Evolutionary conservation across 2,113 vertebrate genomes (phyloP), one percentile per base, ranked within the genome.

Genomic region (Nothobranchius kuhntae): DNA sequence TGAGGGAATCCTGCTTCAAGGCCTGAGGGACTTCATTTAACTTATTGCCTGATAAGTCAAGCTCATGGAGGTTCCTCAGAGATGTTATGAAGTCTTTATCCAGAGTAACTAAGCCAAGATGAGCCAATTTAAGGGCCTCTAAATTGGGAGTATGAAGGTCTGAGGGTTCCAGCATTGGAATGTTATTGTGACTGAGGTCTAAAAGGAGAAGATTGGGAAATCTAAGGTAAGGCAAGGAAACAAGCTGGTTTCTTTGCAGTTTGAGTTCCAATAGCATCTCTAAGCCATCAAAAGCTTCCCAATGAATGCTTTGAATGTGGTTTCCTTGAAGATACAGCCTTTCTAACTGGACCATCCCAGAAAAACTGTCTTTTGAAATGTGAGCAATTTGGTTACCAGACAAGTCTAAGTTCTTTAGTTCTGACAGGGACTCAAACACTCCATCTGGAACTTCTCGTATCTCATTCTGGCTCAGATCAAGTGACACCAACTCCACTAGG

Each of bases 381-480:
- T 95, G 94, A 0, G 81, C 92, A 59, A 98, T 94, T 63, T 88
- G 85, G 86, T 98, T 98, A 42, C 91, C 90, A 0, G 95, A 95
- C 42, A 98, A 86, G 78, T 98, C 96, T 58, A 98, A 91, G 87
- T 98, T 98, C 82, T 91, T 92, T 0, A 98, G 92, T 56, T 92
- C 89, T 0, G 87, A 74, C 8, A 98, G 91, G 7, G 92, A 93
- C 84, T 92, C 92, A 80, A 98, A 98, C 52, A 94, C 91, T 2
- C 92, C 76, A 0, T 86, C 87, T 1, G 95, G 95, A 78, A 98
- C 90, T 76, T 89, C 91, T 14, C 83, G 48, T 57, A 98, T 87
- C 60, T 92, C 90, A 84, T 98, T 98, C 88, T 96, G 96, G 0
- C 95, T 96, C 62, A 98, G 87, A 84, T 98, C 96, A 48, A 98